These are phyloP conservation scores for Psylliodes chrysocephalus DNA, from an alignment of 2,888 invertebrate genomes.

Conservation along the genomic window DNA sequence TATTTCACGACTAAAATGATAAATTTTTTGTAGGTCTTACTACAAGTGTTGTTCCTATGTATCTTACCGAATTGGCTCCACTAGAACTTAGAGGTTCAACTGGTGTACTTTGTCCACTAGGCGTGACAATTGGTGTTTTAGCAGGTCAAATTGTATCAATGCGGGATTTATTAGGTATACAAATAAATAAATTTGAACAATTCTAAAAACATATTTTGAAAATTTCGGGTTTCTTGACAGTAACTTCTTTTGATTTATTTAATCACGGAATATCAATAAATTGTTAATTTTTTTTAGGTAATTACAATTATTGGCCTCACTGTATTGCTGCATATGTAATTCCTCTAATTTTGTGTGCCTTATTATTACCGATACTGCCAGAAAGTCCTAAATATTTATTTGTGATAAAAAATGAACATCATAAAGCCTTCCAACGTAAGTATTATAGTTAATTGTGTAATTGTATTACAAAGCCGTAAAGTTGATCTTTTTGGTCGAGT, in stretches of 20 bases:
- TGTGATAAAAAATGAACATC: slow-evolving; percentile 74
- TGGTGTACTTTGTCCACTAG: slow-evolving; percentile 85
- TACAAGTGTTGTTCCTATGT: slow-evolving; percentile 90
- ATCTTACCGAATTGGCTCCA: slow-evolving; percentile 89
- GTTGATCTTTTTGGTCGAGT: no score
- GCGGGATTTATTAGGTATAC: slow-evolving; percentile 70
- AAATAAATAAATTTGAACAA: no score
- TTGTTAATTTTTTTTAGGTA: slow-evolving; percentile 71
- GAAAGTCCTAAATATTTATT: slow-evolving; percentile 92
- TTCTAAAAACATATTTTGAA: no score
- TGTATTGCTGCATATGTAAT: slow-evolving; percentile 78
- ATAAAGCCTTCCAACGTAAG: slow-evolving; percentile 74
- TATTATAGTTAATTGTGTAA: no score
- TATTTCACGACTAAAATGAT: no score
- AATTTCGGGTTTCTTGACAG: no score
- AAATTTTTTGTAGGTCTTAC: slow-evolving; percentile 75
- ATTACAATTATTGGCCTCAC: slow-evolving; percentile 77
- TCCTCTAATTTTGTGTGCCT: slow-evolving; percentile 72
- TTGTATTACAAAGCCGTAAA: no score
- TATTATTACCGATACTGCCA: slow-evolving; percentile 76
- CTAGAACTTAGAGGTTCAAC: slow-evolving; percentile 80
- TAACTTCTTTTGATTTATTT: no score
- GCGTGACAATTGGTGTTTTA: slow-evolving; percentile 81
- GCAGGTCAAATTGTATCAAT: slow-evolving; percentile 79
- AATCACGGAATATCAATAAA: no score